phyloP scores from a whole-genome alignment of 2,888 invertebrate species.

The Quadroppia sp. region DNA sequence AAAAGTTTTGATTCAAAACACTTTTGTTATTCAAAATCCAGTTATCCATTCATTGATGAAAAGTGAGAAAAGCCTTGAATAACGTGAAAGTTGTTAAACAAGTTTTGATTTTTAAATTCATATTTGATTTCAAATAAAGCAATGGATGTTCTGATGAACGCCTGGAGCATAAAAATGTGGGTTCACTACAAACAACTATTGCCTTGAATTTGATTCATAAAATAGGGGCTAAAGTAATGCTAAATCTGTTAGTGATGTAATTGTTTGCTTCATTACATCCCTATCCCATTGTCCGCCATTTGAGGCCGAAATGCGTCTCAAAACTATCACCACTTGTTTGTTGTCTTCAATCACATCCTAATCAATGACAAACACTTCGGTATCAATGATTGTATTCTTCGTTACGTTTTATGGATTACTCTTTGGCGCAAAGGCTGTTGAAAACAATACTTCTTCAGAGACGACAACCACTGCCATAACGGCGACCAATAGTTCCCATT shows the following conservation, averaged over 20 bases:
- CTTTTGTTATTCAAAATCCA: no score
- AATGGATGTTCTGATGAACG: background rate
- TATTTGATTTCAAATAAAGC: background rate
- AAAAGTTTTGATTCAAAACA: no score
- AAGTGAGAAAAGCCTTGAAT: background rate
- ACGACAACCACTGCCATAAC: background rate
- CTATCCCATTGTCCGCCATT: constrained; percentile 12
- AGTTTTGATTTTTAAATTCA: background rate
- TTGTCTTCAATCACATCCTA: background rate
- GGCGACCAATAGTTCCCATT: background rate
- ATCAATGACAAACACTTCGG: background rate
- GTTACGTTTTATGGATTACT: background rate
- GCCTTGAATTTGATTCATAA: constrained; percentile 18
- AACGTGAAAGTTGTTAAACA: background rate
- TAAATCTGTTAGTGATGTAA: constrained; percentile 25
- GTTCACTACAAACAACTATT: constrained; percentile 2
- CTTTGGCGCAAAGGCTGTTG: background rate
- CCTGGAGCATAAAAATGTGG: background rate
- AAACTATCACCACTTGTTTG: background rate
- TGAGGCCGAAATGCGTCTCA: constrained; percentile 17
- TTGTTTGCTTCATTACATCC: background rate
- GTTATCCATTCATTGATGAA: background rate
- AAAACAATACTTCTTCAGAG: background rate
- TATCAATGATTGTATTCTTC: background rate
- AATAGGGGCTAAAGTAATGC: constrained; percentile 19